These are phyloP conservation scores for Odontomyia ornata DNA, from an alignment of 2,888 invertebrate genomes.

Conservation along the genomic window DNA sequence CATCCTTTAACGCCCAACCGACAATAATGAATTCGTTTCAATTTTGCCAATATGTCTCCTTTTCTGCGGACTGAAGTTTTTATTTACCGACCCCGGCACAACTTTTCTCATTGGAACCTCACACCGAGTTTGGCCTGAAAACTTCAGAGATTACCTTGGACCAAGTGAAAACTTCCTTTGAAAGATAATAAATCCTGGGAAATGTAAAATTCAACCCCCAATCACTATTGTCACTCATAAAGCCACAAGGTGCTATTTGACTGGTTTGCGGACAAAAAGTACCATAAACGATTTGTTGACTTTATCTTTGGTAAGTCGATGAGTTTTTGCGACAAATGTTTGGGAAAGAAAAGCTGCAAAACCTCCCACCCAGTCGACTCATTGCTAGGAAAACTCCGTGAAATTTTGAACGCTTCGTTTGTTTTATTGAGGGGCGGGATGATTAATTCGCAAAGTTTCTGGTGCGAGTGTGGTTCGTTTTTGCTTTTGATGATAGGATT, in stretches of 20 bases:
- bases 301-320: slow-evolving; percentile 28
- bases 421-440: slow-evolving; percentile 13
- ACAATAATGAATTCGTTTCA: slow-evolving; percentile 5
- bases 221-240: slow-evolving; percentile 20
- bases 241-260: slow-evolving; percentile 21
- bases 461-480: background rate
- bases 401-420: slow-evolving; percentile 17
- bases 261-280: background rate
- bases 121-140: background rate
- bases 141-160: background rate
- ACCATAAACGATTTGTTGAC: slow-evolving; percentile 31
- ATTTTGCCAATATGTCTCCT: slow-evolving; percentile 13
- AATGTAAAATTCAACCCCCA: slow-evolving; percentile 9
- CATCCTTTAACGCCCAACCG: background rate
- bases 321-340: slow-evolving; percentile 16
- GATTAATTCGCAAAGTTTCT: slow-evolving; percentile 24
- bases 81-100: background rate
- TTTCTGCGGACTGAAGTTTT: background rate
- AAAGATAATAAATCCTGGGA: slow-evolving; percentile 14
- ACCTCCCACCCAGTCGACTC: slow-evolving; percentile 3
- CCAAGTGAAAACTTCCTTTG: slow-evolving; percentile 7
- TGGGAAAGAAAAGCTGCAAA: background rate
- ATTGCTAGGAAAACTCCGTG: background rate
- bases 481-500: background rate
- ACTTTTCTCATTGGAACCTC: slow-evolving; percentile 14